Base-by-base conservation (phyloP, 2,797 vertebrate species). In the Spondyliosoma cantharus region DNA sequence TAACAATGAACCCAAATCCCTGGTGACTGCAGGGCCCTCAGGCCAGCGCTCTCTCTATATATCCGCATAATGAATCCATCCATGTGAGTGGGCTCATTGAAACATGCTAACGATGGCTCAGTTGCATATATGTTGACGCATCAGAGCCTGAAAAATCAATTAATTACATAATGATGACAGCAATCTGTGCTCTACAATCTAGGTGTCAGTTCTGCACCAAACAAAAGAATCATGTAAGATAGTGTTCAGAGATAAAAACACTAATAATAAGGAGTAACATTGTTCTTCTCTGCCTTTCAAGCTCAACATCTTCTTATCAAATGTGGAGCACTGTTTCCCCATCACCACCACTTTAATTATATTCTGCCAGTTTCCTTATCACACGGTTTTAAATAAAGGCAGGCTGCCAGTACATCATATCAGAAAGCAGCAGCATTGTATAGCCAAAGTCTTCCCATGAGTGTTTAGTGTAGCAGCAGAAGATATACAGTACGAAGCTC, bases 81-180 rank as follows among this genome's bases (percentile, higher is more conserved):
- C 59, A 74, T 4, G 49, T 62, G 29, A 84, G 32, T 17, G 71
- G 50, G 49, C 58, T 71, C 45, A 69, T n/a, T 80, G 61, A 82
- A 74, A 56, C 6, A 3, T 67, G 62, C 68, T 76, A 73, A 82
- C 78, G 50, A 78, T 27, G 45, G 60, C 46, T 66, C 2, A 2
- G 48, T 48, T 76, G 72, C 16, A 69, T 70, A 53, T 48, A 69
- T 54, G 49, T 53, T 68, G 68, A 74, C 60, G 54, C 73, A 45
- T 62, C 48, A 56, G 49, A 66, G 68, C 71, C 61, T 43, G 8
- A 74, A 61, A 65, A 61, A 68, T 17, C 13, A 61, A 63, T 46
- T 25, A 60, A 42, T 64, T 59, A 59, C 57, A 74, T 68, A 76
- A 73, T 42, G 14, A 57, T 59, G 14, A 29, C 6, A 25, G 42